Evolutionary conservation across 2,797 vertebrate genomes (phyloP).

Genomic region (Chaenodraco wilsoni): DNA sequence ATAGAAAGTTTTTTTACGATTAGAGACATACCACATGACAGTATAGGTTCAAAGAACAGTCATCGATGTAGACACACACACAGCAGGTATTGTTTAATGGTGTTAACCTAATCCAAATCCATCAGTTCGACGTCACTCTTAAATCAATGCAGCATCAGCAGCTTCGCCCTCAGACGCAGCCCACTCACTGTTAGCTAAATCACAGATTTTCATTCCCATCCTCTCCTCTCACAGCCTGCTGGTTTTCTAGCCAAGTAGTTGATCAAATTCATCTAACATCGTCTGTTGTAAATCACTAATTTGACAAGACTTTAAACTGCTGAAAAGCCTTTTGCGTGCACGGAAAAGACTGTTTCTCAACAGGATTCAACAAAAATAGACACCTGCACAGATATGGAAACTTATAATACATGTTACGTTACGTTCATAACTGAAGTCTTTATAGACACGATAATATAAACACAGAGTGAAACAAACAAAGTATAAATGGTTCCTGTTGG

Average conservation of each 20-base stretch:
- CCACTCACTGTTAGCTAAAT: constrained; percentile 54
- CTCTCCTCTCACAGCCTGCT: constrained; percentile 31
- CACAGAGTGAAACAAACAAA: constrained; percentile 7
- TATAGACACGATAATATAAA: background rate
- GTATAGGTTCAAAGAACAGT: constrained; percentile 6
- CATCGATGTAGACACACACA: background rate
- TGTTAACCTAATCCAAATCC: constrained; percentile 48
- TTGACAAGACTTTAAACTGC: constrained; percentile 14
- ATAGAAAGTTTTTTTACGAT: background rate
- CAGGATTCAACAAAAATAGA: constrained; percentile 3
- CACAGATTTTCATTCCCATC: constrained; percentile 45
- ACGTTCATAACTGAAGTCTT: background rate
- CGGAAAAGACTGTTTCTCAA: background rate
- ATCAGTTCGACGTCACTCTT: constrained; percentile 52
- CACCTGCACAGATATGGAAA: background rate
- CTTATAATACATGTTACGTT: background rate
- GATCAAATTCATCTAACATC: constrained; percentile 43
- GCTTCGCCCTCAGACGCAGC: constrained; percentile 36
- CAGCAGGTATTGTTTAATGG: constrained; percentile 11
- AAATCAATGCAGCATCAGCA: constrained; percentile 65
- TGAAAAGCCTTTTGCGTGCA: constrained; percentile 11
- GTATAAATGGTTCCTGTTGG: constrained; percentile 6
- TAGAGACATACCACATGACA: constrained; percentile 9
- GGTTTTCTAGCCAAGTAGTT: constrained; percentile 23
- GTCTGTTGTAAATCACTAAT: constrained; percentile 18